Base-by-base conservation (phyloP, 2,113 vertebrate species). In the Oncorhynchus clarkii region DNA sequence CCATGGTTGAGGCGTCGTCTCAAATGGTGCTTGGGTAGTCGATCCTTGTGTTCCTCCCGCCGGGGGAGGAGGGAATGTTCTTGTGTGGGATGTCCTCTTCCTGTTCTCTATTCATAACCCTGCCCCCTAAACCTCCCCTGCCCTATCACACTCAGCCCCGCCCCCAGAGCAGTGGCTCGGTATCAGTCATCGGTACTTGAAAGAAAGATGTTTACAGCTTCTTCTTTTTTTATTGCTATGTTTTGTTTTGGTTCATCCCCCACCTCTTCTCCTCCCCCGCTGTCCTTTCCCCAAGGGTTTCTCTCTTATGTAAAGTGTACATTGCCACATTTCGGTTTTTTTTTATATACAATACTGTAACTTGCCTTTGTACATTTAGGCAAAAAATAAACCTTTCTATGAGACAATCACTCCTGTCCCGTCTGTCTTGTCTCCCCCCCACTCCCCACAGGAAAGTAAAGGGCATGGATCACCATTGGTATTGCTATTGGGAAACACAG, bases 381-480 rank as follows among this genome's bases (percentile, higher is more conserved):
- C 93, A 92, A 92, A 93, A 95, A 96, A 95, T 96, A 95, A 95
- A 95, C 95, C 94, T 95, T 96, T 94, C 94, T 94, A 95, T 95
- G 94, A 95, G 95, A 95, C 94, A 95, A 96, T 95, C 93, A 95
- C 91, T 93, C 70, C 72, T 81, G 82, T 78, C 80, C 72, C 67
- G 68, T 54, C 51, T 74, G 73, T 71, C 48, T 77, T 77, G 67
- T 80, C n/a, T 78, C 27, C 27, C 27, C 27, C 26, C 26, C 2
- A 1, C 24, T 1, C 24, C 34, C 34, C 27, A 67, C 13, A 54
- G 24, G n/a, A 7, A 54, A 18, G 4, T 54, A 16, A 29, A 71
- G 13, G 48, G 13, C 39, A 45, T 45, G 39, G 39, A 45, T 45
- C 39, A 45, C 39, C 8, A 26, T 11, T 26, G 12, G 22, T 22